Evolutionary conservation across 2,888 invertebrate species (phyloP).

Genomic region (Chirona hameri): DNA sequence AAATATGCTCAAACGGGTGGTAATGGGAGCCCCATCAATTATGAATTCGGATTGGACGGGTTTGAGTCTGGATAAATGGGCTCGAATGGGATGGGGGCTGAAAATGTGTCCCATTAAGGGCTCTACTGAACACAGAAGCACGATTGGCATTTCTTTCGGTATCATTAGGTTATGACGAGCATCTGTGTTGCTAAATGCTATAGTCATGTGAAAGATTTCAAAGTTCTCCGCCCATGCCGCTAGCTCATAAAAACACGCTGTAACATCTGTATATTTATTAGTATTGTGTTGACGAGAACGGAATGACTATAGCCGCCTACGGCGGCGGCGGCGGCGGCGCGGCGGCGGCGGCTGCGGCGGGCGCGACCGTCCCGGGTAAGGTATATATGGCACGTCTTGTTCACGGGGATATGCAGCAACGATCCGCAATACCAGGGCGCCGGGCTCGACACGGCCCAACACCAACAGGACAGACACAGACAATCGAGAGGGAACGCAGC

Average conservation of each 20-base stretch:
- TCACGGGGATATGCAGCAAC: constrained; percentile 25
- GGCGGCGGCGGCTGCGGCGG: background rate
- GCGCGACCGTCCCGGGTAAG: background rate
- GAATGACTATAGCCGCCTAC: background rate
- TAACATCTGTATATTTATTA: constrained; percentile 26
- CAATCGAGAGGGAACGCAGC: background rate
- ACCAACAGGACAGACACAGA: background rate
- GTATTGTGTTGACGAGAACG: constrained; percentile 27
- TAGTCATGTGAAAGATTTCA: no score
- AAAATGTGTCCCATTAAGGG: no score
- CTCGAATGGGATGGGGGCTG: no score
- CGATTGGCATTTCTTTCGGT: no score
- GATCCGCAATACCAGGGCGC: constrained; percentile 2
- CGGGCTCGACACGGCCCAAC: background rate
- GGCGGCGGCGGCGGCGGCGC: background rate
- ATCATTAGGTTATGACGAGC: no score
- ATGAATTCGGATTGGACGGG: no score
- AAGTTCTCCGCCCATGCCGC: no score
- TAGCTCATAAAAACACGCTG: background rate
- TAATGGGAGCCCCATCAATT: no score
- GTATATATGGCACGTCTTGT: constrained; percentile 6
- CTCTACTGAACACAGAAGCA: no score
- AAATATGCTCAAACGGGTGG: no score
- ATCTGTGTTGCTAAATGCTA: no score
- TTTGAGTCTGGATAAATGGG: no score